A percentile compares a stretch with the other conserved stretches of the same genome.
Evolutionary conservation across 2,888 invertebrate species (phyloP).

Genomic region (Barypeithes pellucidus): DNA sequence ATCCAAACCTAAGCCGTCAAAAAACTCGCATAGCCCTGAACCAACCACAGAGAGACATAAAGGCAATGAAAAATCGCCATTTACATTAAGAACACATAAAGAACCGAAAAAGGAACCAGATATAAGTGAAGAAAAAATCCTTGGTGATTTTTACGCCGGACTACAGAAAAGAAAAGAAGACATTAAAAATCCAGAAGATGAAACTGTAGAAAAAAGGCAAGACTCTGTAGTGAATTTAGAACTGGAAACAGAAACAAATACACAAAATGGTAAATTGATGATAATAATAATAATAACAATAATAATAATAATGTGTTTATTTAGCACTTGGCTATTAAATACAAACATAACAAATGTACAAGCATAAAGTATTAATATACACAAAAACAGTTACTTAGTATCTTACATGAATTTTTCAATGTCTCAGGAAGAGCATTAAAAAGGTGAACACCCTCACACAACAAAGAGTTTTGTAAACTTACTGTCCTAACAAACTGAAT

Average conservation of each 20-base stretch:
- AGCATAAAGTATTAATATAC: too few relatives aligned
- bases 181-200: neutral
- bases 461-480: too few relatives aligned
- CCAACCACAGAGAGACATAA: slow-evolving; percentile 19
- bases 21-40: slow-evolving; percentile 44
- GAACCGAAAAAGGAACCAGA: slow-evolving; percentile 30
- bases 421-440: too few relatives aligned
- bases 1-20: slow-evolving; percentile 37
- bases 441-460: too few relatives aligned
- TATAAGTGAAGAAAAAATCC: neutral
- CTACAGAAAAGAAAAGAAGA: neutral
- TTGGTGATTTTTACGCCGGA: slow-evolving; percentile 3
- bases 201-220: neutral
- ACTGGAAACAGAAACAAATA: neutral
- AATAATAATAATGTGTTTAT: too few relatives aligned
- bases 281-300: too few relatives aligned
- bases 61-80: slow-evolving; percentile 22
- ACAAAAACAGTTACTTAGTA: too few relatives aligned
- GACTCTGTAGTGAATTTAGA: neutral
- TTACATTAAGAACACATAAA: slow-evolving; percentile 20
- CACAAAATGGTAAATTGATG: neutral
- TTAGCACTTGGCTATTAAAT: too few relatives aligned
- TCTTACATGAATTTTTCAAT: too few relatives aligned
- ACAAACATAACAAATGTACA: too few relatives aligned
- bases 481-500: too few relatives aligned